Base-by-base conservation (phyloP, 2,888 invertebrate genomes). In the Neelides folsomi region DNA sequence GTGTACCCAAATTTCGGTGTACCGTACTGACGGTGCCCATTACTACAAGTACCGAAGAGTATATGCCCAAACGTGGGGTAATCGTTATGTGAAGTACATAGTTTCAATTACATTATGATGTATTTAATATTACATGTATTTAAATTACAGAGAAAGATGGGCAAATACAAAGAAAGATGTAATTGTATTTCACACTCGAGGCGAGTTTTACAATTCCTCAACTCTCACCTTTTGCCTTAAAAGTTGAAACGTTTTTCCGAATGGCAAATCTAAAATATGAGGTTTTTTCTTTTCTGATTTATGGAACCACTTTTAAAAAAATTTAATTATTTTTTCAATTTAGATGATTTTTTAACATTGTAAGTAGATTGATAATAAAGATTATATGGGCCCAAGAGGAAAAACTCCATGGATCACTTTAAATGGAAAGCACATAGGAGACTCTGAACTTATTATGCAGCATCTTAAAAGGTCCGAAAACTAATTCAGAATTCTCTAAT, bases 351-450 rank as follows among this genome's bases (percentile, higher is more conserved):
- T n/a, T n/a, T n/a, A n/a, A n/a, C n/a, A n/a, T n/a, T n/a, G n/a
- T n/a, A n/a, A n/a, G n/a, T 40, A 57, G 57, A 42, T 54, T 13
- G 58, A 58, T 35, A 38, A 36, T 8, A 36, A 42, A 12, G 42
- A 49, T 46, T 41, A 12, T 18, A 47, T 54, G 10, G 59, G 60
- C 1, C 55, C 57, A 8, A 62, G 56, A 37, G 57, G 58, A 9
- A 62, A 60, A 48, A 53, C 54, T 5, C 60, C 62, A 9, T 62
- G 60, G 60, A 55, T 62, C 7, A 56, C 51, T n/a, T 15, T 58
- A 4, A 59, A 60, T 50, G 62, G 62, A 16, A 49, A 49, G 12
- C 59, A 60, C 36, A 20, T 60, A 1, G 52, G 42, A 5, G 60
- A 62, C 40, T 57, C 57, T 1, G 57, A 60, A 27, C 47, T 56